Percentiles rank a stretch among this genome's conserved stretches.
phyloP scores from a whole-genome alignment of 1,140 invertebrate species.

The Drosophila grimshawi region DNA sequence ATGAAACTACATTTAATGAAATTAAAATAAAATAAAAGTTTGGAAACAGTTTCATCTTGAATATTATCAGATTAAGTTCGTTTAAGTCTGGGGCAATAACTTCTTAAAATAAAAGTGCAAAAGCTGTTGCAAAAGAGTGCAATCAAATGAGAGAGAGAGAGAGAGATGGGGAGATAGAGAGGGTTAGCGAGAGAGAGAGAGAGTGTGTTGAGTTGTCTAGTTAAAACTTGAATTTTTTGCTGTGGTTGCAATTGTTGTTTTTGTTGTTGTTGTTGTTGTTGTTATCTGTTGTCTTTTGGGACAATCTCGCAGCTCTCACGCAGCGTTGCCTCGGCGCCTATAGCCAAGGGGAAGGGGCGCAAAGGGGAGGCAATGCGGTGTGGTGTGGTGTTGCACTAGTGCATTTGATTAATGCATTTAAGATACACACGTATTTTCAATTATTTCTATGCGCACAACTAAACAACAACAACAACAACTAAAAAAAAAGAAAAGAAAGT shows the following conservation, averaged over 20 bases:
- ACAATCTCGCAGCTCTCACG: constrained; percentile 10
- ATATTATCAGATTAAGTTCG: too few relatives aligned
- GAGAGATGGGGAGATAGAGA: too few relatives aligned
- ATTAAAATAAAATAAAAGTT: too few relatives aligned
- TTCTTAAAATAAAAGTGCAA: neutral
- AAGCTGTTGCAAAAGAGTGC: too few relatives aligned
- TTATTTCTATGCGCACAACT: constrained; percentile 26
- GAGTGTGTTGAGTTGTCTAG: neutral
- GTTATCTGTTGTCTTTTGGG: neutral
- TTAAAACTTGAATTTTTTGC: constrained; percentile 2
- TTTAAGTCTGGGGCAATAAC: neutral
- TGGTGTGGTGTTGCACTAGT: constrained; percentile 12
- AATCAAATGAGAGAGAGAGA: neutral
- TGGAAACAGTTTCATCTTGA: too few relatives aligned
- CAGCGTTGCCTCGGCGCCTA: neutral
- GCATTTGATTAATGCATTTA: constrained; percentile 49
- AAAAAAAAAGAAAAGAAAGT: constrained; percentile 38
- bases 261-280: constrained; percentile 38
- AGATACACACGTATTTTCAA: constrained; percentile 36
- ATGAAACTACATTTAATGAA: too few relatives aligned
- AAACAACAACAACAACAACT: neutral
- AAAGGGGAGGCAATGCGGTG: neutral
- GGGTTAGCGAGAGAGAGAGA: neutral
- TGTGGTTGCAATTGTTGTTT: constrained; percentile 30
- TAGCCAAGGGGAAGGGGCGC: neutral